Base-by-base conservation (phyloP, 2,888 invertebrate species). In the Protonemura montana region DNA sequence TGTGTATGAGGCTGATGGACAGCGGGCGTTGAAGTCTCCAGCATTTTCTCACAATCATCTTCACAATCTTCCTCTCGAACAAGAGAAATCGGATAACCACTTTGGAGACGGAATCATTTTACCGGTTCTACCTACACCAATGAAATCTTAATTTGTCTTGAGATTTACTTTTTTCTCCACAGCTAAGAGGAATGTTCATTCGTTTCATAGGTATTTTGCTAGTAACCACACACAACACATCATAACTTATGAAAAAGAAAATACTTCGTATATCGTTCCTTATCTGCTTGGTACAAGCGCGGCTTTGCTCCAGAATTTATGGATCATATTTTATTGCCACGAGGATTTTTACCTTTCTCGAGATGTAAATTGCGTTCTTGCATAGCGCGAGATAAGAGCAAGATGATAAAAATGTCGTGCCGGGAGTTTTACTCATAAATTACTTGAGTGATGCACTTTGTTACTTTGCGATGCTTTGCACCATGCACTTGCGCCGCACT, bases 81-180 rank as follows among this genome's bases (percentile, higher is more conserved):
- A 3, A 21, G 59, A 59, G 59, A 59, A 59, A 59, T 59, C 59
- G 59, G 13, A 59, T 59, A 21, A 59, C 59, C 59, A 59, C 21
- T 59, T 7, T 16, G 59, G 59, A 59, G 13, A 21, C 21, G 13
- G 59, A 59, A 59, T 3, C 21, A 59, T 59, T 59, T 59, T 21
- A 59, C 59, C 59, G 59, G 59, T 59, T 59, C 59, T 59, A 59
- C 59, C 59, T 59, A 59, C 59, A 59, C 59, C 59, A 59, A 59
- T 21, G 21, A 59, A 59, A 59, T 13, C 21, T 21, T 16, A 59
- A 16, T 10, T 59, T 59, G 3, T 59, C 13, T 59, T 21, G 59
- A 59, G 59, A 59, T 59, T 59, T 59, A 10, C 10, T 35, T 35
- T 35, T 35, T 35, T 35, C 35, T 35, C 3, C 5, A 6, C 10